Percentiles rank a stretch among this genome's conserved stretches.
These are phyloP conservation scores for Perognathus longimembris DNA, from an alignment of 2,113 vertebrate species.

Conservation along the genomic window DNA sequence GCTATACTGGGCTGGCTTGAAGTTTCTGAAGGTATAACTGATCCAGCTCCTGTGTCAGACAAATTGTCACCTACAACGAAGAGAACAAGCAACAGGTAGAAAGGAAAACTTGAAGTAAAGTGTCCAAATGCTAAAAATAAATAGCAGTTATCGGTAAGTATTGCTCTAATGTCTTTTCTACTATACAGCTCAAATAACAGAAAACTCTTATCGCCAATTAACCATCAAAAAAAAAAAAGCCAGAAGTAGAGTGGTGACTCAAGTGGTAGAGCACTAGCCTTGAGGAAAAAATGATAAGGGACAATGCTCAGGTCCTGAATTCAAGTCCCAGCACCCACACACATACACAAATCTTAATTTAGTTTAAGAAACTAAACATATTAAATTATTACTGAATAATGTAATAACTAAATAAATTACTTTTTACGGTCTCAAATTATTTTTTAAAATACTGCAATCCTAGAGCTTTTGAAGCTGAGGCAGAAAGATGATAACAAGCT, in stretches of 20 bases:
- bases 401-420: no score
- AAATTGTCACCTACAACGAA: slow-evolving; percentile 79
- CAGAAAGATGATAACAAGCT: not conserved
- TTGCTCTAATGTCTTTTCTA: slow-evolving; percentile 31
- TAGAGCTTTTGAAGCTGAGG: not conserved
- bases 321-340: no score
- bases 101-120: slow-evolving; percentile 51
- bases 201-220: not conserved
- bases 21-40: slow-evolving; percentile 72
- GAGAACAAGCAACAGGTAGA: slow-evolving; percentile 57
- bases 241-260: no score
- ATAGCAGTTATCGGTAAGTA: slow-evolving; percentile 1
- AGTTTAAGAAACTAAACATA: no score
- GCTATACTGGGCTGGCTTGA: slow-evolving; percentile 76
- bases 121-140: slow-evolving; percentile 21
- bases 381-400: no score
- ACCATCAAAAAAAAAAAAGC: no score
- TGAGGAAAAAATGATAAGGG: no score
- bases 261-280: no score
- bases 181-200: slow-evolving; percentile 48
- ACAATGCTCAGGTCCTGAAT: no score
- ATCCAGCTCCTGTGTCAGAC: slow-evolving; percentile 82
- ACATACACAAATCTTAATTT: no score
- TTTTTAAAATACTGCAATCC: slow-evolving; percentile 19
- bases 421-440: no score